Conservation (phyloP, 2,797 vertebrate genomes). For the Megalops cyprinoides region DNA sequence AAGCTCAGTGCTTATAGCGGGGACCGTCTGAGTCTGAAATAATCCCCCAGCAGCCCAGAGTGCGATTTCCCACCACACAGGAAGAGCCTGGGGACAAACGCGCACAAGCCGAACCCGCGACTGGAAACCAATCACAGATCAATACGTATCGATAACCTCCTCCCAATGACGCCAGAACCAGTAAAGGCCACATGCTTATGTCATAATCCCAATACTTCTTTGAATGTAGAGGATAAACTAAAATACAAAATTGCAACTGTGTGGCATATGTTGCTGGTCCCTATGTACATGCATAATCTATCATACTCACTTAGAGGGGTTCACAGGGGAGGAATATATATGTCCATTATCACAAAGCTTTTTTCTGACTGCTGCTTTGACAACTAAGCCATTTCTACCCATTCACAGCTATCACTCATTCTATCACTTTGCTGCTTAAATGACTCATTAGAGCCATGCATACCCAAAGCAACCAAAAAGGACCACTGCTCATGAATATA, state of each 20-base stretch:
- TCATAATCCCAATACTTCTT: too few species aligned
- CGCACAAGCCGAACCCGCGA: background rate
- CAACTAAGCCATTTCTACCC: background rate
- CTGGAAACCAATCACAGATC: conserved; percentile 5
- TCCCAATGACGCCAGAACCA: background rate
- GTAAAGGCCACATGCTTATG: background rate
- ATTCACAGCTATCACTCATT: background rate
- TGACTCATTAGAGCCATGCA: background rate
- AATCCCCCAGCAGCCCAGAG: background rate
- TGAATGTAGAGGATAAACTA: too few species aligned
- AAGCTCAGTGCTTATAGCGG: background rate
- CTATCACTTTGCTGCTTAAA: background rate
- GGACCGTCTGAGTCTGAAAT: background rate
- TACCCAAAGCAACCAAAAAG: background rate
- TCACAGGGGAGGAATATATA: too few species aligned
- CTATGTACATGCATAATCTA: background rate
- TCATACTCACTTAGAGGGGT: background rate
- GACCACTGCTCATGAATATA: too few species aligned
- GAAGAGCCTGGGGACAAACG: background rate
- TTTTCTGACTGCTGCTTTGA: background rate
- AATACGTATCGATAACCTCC: background rate
- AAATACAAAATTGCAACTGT: background rate
- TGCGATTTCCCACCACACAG: background rate
- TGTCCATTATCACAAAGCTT: background rate
- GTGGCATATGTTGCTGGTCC: background rate